These are phyloP conservation scores for Semotilus atromaculatus DNA, from an alignment of 2,797 vertebrate genomes.

Conservation along the genomic window DNA sequence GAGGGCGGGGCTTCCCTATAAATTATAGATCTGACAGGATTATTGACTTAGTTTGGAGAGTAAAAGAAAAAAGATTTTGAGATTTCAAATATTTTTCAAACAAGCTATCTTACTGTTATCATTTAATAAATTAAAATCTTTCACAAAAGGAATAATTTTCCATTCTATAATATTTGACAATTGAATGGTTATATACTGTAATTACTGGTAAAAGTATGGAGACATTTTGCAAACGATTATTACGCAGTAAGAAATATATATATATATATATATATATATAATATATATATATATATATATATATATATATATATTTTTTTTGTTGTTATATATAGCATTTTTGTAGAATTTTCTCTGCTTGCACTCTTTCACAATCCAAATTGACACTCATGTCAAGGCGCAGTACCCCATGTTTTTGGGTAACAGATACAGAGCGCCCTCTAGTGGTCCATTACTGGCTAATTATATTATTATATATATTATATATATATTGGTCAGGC, in stretches of 20 bases:
- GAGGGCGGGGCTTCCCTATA: slow-evolving; percentile 22
- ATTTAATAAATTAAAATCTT: not conserved
- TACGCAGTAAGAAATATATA: not conserved
- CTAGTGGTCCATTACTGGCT: not conserved
- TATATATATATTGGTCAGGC: not conserved
- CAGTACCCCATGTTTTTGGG: not conserved
- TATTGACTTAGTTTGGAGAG: not conserved
- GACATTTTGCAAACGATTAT: not conserved
- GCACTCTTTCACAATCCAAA: slow-evolving; percentile 9
- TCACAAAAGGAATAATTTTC: not conserved
- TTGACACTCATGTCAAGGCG: not conserved
- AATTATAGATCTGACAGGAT: not conserved
- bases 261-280: too few species aligned
- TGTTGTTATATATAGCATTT: too few species aligned
- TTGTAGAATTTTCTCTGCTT: not conserved
- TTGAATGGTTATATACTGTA: not conserved
- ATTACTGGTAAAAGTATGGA: not conserved
- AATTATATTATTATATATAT: too few species aligned
- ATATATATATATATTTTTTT: too few species aligned
- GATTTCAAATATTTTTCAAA: not conserved
- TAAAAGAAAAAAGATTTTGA: not conserved
- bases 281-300: too few species aligned
- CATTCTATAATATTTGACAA: not conserved
- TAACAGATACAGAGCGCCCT: slow-evolving; percentile 34
- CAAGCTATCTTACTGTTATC: not conserved